These are phyloP conservation scores for Chymomyza amoena DNA, from an alignment of 2,888 invertebrate genomes.

Conservation along the genomic window DNA sequence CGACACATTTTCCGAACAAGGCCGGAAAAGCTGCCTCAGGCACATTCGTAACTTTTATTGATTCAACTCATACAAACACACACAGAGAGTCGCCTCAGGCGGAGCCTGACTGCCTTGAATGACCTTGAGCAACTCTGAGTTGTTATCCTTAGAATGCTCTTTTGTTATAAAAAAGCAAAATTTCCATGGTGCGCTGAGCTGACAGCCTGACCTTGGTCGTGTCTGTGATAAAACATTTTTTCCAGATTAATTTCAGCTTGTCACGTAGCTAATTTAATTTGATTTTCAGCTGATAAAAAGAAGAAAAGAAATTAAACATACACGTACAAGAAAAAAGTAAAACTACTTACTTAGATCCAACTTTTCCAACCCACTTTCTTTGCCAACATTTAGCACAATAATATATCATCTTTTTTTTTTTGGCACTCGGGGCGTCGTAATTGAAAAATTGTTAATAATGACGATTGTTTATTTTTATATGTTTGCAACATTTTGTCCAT, in stretches of 20 bases:
- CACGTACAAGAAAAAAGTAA: not conserved
- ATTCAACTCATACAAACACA: conserved; percentile 1
- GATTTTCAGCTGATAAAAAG: not conserved
- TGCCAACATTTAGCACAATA: conserved; percentile 4
- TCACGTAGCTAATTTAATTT: not conserved
- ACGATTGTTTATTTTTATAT: not conserved
- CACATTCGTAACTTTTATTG: not conserved
- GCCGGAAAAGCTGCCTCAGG: not conserved
- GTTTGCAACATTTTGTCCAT: not conserved
- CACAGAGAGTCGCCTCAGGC: not conserved
- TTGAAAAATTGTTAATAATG: conserved; percentile 7
- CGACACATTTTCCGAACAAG: not conserved
- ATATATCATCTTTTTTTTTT: not conserved
- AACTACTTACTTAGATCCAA: not conserved
- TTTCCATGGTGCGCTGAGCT: not conserved
- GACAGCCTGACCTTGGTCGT: not conserved
- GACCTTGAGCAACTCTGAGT: not conserved
- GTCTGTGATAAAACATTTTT: not conserved
- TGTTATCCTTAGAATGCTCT: not conserved
- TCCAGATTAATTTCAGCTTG: not conserved
- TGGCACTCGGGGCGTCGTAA: not conserved
- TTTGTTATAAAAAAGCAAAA: not conserved
- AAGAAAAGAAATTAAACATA: not conserved
- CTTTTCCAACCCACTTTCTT: not conserved
- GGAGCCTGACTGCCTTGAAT: not conserved